Evolutionary conservation across 2,113 vertebrate species (phyloP), one percentile per base, ranked within the genome.

Genomic region (Anoplopoma fimbria): DNA sequence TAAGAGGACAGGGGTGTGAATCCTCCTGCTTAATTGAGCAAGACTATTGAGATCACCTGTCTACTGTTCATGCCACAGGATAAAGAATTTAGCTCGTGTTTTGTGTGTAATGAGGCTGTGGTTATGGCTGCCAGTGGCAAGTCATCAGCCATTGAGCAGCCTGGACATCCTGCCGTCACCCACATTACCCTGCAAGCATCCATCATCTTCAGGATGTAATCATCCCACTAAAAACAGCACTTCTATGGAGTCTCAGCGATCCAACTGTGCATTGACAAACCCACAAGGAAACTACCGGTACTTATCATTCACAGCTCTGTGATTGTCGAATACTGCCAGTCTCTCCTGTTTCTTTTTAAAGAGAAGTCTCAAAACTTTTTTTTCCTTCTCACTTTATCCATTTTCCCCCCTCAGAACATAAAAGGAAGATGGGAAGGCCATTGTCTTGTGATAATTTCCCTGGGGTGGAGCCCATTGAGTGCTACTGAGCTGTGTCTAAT

Each of bases 381-480:
- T 78, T 60, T 67, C 25, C 15, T n/a, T n/a, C 40, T 69, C 21
- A 29, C 69, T 36, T 77, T 72, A 27, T 64, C 33, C 49, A 36
- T 84, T 88, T 74, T n/a, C n/a, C 25, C 36, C 36, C 76, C 65
- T 79, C 79, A 78, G 75, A 92, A 94, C 91, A 91, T 90, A 93
- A 93, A 92, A 88, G 38, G 72, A 83, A 90, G 85, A 91, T 85
- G 90, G 86, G 72, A 83, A 83, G 86, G 84, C 86, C 85, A 85
- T 92, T 92, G 91, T 93, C 86, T 93, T 79, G 79, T 87, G 89
- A 91, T 95, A 92, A 96, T 95, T 95, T 95, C 94, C 93, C 91
- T 36, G 25, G 89, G 83, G 92, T 77, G 82, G 84, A 91, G 83
- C 87, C 87, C 85, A 92, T 93, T 92, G 88, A 91, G 91, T 75